Evolutionary conservation across 2,888 invertebrate genomes (phyloP).

Genomic region (Mythimna lalbum): DNA sequence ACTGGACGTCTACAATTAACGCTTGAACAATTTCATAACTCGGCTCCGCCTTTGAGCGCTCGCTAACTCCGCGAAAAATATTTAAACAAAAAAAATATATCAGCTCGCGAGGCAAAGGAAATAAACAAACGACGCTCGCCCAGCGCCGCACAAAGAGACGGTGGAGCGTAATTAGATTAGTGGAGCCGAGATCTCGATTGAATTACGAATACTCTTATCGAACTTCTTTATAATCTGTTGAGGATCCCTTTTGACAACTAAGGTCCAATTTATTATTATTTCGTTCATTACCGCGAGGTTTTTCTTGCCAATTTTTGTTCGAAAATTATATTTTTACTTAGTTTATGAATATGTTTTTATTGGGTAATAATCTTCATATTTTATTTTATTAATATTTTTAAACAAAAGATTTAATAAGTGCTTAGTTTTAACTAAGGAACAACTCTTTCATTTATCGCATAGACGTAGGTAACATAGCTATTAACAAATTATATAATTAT

Average conservation of each 20-base stretch:
- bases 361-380: conserved; percentile 1
- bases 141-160: conserved; percentile 75
- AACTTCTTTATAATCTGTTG: conserved; percentile 74
- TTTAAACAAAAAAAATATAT: conserved; percentile 79
- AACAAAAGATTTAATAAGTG: neutral
- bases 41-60: conserved; percentile 86
- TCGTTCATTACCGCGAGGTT: conserved; percentile 56
- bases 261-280: conserved; percentile 66
- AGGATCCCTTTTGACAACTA: conserved; percentile 70
- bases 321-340: conserved; percentile 28
- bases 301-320: conserved; percentile 50
- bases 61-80: conserved; percentile 75
- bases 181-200: conserved; percentile 74
- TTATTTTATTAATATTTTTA: conserved; percentile 17
- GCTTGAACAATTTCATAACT: conserved; percentile 90
- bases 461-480: neutral
- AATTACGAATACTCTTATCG: conserved; percentile 72
- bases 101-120: conserved; percentile 78
- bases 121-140: conserved; percentile 76
- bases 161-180: conserved; percentile 86
- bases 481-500: too few relatives aligned
- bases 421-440: neutral
- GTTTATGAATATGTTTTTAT: conserved; percentile 33
- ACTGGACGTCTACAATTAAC: conserved; percentile 89
- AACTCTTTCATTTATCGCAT: too few relatives aligned